These are phyloP conservation scores for Gorsachius goisagi DNA, from an alignment of 2,113 vertebrate genomes.

Conservation along the genomic window DNA sequence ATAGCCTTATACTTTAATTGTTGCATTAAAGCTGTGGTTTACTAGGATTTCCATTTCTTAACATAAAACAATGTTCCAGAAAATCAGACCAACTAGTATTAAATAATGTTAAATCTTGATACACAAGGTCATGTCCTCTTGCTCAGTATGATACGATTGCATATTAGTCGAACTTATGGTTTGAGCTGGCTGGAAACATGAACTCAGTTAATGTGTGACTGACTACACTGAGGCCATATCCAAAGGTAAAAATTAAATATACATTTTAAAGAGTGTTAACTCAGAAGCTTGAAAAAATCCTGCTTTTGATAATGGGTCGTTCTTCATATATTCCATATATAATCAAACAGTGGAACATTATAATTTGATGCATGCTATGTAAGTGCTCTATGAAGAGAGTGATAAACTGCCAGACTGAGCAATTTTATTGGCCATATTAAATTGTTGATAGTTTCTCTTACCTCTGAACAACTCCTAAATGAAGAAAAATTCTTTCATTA, in stretches of 20 bases:
- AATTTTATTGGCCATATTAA: background rate
- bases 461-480: conserved; percentile 72
- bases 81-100: background rate
- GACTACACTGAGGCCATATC: background rate
- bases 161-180: background rate
- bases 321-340: background rate
- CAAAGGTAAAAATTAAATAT: background rate
- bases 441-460: conserved; percentile 3
- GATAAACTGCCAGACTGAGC: background rate
- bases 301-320: background rate
- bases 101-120: background rate
- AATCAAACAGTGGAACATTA: background rate
- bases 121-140: background rate
- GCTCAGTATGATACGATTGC: background rate
- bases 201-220: background rate
- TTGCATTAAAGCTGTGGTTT: background rate
- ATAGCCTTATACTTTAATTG: background rate
- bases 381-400: background rate
- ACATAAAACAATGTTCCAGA: background rate
- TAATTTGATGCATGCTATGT: background rate
- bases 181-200: background rate
- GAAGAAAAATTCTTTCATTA: conserved; percentile 73
- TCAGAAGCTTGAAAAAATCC: background rate
- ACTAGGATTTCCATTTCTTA: background rate
- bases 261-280: background rate